Conservation (phyloP, 2,113 vertebrate species). For the Epinephelus moara region DNA sequence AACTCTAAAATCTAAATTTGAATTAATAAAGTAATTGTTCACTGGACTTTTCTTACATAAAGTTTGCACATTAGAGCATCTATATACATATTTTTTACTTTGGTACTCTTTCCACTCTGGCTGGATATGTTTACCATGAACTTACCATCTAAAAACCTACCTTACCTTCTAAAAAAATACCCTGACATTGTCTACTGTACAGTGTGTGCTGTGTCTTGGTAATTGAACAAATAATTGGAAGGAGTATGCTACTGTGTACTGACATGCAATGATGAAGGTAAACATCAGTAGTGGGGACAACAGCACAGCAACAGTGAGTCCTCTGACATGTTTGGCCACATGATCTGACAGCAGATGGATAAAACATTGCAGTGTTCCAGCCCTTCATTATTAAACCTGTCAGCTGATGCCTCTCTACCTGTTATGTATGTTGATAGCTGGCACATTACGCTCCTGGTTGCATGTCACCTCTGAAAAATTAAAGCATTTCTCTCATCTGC, state of each 20-base stretch:
- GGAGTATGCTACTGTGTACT: conserved; percentile 11
- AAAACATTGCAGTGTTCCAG: conserved; percentile 39
- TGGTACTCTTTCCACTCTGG: background rate
- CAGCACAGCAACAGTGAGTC: conserved; percentile 12
- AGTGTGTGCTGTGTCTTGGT: conserved; percentile 30
- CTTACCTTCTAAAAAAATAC: background rate
- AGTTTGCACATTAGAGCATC: background rate
- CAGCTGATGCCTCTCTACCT: conserved; percentile 60
- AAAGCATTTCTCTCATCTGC: conserved; percentile 73
- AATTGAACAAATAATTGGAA: conserved; percentile 53
- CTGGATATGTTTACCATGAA: background rate
- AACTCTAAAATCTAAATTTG: background rate
- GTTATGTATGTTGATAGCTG: conserved; percentile 69
- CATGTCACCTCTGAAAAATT: conserved; percentile 77
- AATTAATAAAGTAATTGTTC: background rate
- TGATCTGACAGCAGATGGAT: conserved; percentile 69
- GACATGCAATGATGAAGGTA: conserved; percentile 49
- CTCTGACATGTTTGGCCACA: conserved; percentile 62
- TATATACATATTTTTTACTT: too few species aligned
- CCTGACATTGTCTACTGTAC: background rate
- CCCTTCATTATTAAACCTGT: conserved; percentile 71
- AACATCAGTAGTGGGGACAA: conserved; percentile 43
- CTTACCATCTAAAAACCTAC: background rate
- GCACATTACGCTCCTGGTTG: conserved; percentile 62
- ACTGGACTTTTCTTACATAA: background rate